phyloP scores from a whole-genome alignment of 2,888 invertebrate genomes.

The Philereme transversata region DNA sequence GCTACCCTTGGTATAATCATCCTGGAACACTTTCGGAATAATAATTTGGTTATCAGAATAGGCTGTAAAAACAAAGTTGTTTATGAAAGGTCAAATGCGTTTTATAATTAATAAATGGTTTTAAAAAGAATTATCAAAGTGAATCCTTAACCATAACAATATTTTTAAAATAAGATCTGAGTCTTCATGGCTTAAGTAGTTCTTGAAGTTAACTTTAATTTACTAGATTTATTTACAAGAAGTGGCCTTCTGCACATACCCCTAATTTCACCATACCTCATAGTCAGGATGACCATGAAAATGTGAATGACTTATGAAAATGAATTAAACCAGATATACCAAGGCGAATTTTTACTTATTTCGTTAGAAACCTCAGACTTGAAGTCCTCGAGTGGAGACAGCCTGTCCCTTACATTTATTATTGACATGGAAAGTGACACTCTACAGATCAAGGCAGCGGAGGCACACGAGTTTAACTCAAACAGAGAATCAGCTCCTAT shows the following conservation, averaged over 20 bases:
- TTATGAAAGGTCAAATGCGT: background rate
- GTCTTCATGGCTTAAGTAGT: no score
- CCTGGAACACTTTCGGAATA: slow-evolving; percentile 18
- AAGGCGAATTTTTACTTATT: slow-evolving; percentile 6
- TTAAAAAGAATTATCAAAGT: background rate
- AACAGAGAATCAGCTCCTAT: background rate
- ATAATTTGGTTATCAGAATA: slow-evolving; percentile 7
- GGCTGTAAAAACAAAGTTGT: background rate
- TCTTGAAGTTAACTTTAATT: no score
- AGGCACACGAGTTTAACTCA: slow-evolving; percentile 9
- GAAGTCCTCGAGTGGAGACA: slow-evolving; percentile 17
- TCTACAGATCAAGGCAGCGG: slow-evolving; percentile 50
- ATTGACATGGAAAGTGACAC: slow-evolving; percentile 54
- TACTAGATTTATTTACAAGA: no score
- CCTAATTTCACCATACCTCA: no score
- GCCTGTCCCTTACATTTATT: slow-evolving; percentile 46
- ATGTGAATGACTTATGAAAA: background rate
- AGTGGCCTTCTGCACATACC: no score
- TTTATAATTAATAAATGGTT: background rate
- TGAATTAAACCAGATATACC: background rate
- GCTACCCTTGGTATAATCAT: slow-evolving; percentile 13
- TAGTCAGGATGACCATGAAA: no score
- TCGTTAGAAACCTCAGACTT: slow-evolving; percentile 11
- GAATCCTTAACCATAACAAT: no score
- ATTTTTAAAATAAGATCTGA: no score